These are phyloP conservation scores for sheep (Ovis aries) DNA, from an alignment of 2,113 vertebrate genomes.

Conservation along the genomic window DNA sequence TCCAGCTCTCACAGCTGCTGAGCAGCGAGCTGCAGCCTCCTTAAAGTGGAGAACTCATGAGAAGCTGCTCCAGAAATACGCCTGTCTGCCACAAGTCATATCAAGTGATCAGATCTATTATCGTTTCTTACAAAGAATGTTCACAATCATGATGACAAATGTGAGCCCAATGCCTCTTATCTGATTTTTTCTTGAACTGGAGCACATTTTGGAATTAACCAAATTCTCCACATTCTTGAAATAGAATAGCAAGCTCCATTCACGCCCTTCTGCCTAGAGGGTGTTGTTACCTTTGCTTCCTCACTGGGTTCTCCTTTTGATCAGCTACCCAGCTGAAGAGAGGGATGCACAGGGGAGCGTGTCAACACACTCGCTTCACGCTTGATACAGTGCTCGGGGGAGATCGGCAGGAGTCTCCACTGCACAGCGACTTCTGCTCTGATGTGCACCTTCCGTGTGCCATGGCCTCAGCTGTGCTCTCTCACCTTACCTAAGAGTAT, in stretches of 20 bases:
- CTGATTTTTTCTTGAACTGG: not conserved
- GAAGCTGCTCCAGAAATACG: conserved; percentile 91
- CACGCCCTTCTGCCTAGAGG: not conserved
- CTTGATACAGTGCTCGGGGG: not conserved
- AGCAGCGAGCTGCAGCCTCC: conserved; percentile 91
- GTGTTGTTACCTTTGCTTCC: not conserved
- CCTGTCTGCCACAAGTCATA: conserved; percentile 90
- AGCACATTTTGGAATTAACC: not conserved
- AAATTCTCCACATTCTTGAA: not conserved
- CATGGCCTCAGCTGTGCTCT: accelerated
- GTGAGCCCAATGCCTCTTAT: conserved; percentile 75
- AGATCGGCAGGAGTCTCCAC: not conserved
- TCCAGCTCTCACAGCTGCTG: conserved; percentile 88
- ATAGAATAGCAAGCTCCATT: not conserved
- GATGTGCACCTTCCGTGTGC: not conserved
- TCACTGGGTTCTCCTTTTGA: not conserved
- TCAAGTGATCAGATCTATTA: conserved; percentile 95
- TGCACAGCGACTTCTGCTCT: not conserved
- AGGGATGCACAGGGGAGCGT: too few relatives aligned
- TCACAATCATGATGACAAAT: conserved; percentile 92
- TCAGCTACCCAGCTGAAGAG: not conserved
- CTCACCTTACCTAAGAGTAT: not conserved
- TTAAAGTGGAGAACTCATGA: conserved; percentile 95
- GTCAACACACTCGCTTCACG: not conserved
- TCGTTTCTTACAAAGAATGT: conserved; percentile 92